Percentiles rank a stretch among this genome's conserved stretches.
Conservation (phyloP, 2,888 invertebrate species). For the Marronus borbonicus region DNA sequence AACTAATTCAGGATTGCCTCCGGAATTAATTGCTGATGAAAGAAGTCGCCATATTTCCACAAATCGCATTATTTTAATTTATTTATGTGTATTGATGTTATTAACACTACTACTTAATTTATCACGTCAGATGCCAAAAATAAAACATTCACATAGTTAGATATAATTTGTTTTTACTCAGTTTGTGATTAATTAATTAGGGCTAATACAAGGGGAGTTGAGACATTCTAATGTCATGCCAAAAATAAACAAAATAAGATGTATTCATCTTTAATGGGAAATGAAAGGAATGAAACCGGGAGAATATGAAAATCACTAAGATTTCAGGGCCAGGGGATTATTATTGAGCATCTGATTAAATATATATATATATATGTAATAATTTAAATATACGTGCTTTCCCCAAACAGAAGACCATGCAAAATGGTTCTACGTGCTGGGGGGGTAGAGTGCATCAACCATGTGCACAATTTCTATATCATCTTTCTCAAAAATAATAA, state of each 20-base stretch:
- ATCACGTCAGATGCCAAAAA: conserved; percentile 29
- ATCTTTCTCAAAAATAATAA: conserved; percentile 55
- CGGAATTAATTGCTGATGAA: background rate
- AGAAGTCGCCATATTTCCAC: conserved; percentile 2
- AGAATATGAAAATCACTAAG: conserved; percentile 50
- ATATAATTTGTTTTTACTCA: conserved; percentile 3
- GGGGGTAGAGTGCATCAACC: conserved; percentile 63
- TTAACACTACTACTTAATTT: background rate
- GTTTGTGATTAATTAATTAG: conserved; percentile 42
- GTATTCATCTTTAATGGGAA: conserved; percentile 6
- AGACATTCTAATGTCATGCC: conserved; percentile 55
- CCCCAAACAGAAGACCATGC: conserved; percentile 66
- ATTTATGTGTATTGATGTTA: background rate
- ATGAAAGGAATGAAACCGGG: conserved; percentile 48
- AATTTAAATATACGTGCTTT: conserved; percentile 61
- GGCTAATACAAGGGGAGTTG: conserved; percentile 26
- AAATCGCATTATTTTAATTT: background rate
- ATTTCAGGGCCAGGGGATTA: conserved; percentile 38
- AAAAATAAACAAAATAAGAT: conserved; percentile 35
- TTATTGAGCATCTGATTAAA: conserved; percentile 59
- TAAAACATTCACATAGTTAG: background rate
- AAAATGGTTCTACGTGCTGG: conserved; percentile 65
- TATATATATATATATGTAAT: conserved; percentile 57
- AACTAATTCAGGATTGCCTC: no score
- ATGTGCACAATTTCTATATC: conserved; percentile 63